A percentile compares a stretch with the other conserved stretches of the same genome.
These are phyloP conservation scores for Eciton burchellii DNA, from an alignment of 1,140 invertebrate species.

Conservation along the genomic window DNA sequence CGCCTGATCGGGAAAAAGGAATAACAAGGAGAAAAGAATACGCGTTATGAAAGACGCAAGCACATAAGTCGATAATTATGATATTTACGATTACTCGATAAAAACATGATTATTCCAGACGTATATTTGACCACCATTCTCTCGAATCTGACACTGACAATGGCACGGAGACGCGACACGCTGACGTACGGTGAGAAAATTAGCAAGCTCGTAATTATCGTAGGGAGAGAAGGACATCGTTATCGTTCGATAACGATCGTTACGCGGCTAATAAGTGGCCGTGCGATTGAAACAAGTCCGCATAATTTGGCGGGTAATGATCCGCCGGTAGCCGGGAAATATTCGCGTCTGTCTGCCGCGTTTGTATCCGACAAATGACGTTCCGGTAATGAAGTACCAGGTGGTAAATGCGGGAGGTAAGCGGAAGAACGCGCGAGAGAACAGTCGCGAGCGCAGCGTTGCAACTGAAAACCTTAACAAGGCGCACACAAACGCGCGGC, in stretches of 20 bases:
- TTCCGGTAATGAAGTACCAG: slow-evolving; percentile 57
- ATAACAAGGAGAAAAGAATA: not conserved
- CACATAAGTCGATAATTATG: not conserved
- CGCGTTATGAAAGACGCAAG: not conserved
- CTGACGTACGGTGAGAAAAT: not conserved
- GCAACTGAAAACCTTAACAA: slow-evolving; percentile 58
- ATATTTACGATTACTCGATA: slow-evolving; percentile 11
- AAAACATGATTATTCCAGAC: not conserved
- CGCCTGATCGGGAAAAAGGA: slow-evolving; percentile 5
- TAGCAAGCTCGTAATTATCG: slow-evolving; percentile 26
- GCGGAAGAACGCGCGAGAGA: slow-evolving; percentile 27
- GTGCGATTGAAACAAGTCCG: slow-evolving; percentile 44
- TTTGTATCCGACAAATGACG: slow-evolving; percentile 47
- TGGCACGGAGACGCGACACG: not conserved
- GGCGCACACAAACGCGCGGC: slow-evolving; percentile 41
- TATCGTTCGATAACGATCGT: slow-evolving; percentile 36
- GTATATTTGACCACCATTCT: slow-evolving; percentile 14
- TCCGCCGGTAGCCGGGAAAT: slow-evolving; percentile 39
- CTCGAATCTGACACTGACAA: slow-evolving; percentile 1
- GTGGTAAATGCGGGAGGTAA: slow-evolving; percentile 42
- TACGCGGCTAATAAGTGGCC: slow-evolving; percentile 19
- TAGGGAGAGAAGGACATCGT: not conserved
- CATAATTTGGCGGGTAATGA: slow-evolving; percentile 56
- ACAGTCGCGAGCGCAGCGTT: slow-evolving; percentile 19
- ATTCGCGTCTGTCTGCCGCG: slow-evolving; percentile 51